phyloP scores from a whole-genome alignment of 1,140 invertebrate genomes.

The Antheraea mylitta region DNA sequence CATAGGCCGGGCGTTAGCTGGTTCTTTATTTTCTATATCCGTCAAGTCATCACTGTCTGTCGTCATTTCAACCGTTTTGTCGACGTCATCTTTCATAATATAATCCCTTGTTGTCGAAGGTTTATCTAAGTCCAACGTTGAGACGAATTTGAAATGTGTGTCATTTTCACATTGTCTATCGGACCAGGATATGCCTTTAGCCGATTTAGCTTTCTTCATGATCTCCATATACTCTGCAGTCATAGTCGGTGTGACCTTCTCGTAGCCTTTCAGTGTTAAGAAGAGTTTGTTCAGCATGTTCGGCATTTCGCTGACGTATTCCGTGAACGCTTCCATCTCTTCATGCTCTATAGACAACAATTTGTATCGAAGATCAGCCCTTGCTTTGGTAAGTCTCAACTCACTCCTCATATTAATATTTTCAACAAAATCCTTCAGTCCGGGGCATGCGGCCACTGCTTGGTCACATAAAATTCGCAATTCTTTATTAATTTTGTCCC shows the following conservation, averaged over 20 bases:
- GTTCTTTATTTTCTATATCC: slow-evolving; percentile 54
- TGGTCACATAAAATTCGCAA: slow-evolving; percentile 39
- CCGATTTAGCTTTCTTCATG: slow-evolving; percentile 68
- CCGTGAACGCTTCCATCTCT: slow-evolving; percentile 57
- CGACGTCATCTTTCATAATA: slow-evolving; percentile 34
- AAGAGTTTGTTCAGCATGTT: slow-evolving; percentile 69
- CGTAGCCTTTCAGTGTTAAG: slow-evolving; percentile 68
- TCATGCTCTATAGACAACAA: slow-evolving; percentile 49
- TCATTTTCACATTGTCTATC: slow-evolving; percentile 50
- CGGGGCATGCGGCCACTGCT: slow-evolving; percentile 41
- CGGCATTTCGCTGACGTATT: slow-evolving; percentile 65
- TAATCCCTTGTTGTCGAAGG: slow-evolving; percentile 41
- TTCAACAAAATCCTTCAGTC: slow-evolving; percentile 49
- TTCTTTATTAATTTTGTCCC: slow-evolving; percentile 46
- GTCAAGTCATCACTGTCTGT: slow-evolving; percentile 58
- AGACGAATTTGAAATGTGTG: slow-evolving; percentile 58
- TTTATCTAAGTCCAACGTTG: slow-evolving; percentile 52
- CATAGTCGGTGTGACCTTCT: slow-evolving; percentile 60
- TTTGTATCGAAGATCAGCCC: slow-evolving; percentile 49
- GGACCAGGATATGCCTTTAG: slow-evolving; percentile 66
- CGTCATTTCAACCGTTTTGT: slow-evolving; percentile 41
- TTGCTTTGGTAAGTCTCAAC: slow-evolving; percentile 39
- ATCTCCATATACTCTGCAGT: slow-evolving; percentile 64
- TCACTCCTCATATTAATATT: slow-evolving; percentile 46
- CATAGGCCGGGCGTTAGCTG: slow-evolving; percentile 25